Conservation (phyloP, 2,888 invertebrate species). For the Reticulitermes lucifugus region DNA sequence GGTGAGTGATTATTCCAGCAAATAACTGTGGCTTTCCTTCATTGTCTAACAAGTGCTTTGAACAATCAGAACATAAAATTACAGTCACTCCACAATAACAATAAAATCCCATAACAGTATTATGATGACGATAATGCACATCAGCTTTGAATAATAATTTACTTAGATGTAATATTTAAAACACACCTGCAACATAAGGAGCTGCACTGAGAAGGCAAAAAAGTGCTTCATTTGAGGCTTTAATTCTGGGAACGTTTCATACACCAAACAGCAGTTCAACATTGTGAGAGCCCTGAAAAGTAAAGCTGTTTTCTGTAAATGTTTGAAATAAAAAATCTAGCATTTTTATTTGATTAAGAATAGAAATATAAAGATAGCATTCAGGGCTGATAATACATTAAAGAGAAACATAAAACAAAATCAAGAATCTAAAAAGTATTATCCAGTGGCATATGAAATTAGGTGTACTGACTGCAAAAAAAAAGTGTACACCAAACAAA, state of each 20-base stretch:
- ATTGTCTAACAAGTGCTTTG: constrained; percentile 41
- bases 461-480: too few species aligned
- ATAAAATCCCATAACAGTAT: too few species aligned
- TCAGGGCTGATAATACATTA: too few species aligned
- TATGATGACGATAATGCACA: not conserved
- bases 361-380: too few species aligned
- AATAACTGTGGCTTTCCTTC: constrained; percentile 41
- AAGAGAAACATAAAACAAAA: too few species aligned
- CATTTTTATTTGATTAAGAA: too few species aligned
- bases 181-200: constrained; percentile 42
- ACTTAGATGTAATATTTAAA: not conserved
- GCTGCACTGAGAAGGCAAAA: constrained; percentile 34
- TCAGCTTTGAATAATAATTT: not conserved
- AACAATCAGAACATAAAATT: constrained; percentile 4
- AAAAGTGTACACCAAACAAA: too few species aligned
- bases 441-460: too few species aligned
- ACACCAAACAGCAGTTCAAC: constrained; percentile 42
- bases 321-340: too few species aligned
- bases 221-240: constrained; percentile 43
- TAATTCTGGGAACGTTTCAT: constrained; percentile 19
- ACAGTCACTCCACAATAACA: too few species aligned
- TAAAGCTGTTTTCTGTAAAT: too few species aligned
- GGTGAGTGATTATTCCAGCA: constrained; percentile 43
- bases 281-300: constrained; percentile 39
- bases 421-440: too few species aligned